Percentiles rank a stretch among this genome's conserved stretches.
phyloP scores from a whole-genome alignment of 2,888 invertebrate genomes.

The Cryptocheilus praepositus region DNA sequence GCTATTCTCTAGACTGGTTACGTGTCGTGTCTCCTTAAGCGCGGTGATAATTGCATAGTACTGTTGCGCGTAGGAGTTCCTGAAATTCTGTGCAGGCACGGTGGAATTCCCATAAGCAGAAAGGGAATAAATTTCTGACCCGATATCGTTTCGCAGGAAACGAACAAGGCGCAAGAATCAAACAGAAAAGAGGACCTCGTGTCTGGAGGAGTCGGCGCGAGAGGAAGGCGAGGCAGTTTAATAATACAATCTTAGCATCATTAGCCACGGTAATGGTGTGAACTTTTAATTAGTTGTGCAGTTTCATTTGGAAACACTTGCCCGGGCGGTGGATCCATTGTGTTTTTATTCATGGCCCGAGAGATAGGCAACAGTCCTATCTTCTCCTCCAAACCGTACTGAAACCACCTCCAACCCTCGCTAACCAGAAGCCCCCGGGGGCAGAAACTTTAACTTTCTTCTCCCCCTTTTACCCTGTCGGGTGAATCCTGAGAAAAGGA shows the following conservation, averaged over 20 bases:
- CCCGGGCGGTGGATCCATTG: slow-evolving; percentile 63
- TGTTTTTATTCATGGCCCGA: slow-evolving; percentile 68
- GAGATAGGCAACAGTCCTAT: slow-evolving; percentile 67
- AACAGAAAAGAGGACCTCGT: neutral
- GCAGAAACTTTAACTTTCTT: slow-evolving; percentile 62
- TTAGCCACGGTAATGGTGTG: slow-evolving; percentile 71
- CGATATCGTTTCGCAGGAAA: slow-evolving; percentile 15
- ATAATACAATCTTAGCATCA: slow-evolving; percentile 73
- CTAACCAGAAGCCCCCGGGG: slow-evolving; percentile 55
- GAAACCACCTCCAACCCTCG: slow-evolving; percentile 34
- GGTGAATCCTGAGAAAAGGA: slow-evolving; percentile 41
- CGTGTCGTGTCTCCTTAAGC: too few relatives aligned
- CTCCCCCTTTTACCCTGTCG: slow-evolving; percentile 21
- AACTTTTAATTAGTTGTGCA: slow-evolving; percentile 74
- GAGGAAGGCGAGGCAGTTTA: slow-evolving; percentile 53
- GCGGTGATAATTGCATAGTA: too few relatives aligned
- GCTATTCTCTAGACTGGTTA: too few relatives aligned
- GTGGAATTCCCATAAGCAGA: slow-evolving; percentile 11
- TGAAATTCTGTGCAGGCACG: neutral
- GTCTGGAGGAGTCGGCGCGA: slow-evolving; percentile 7
- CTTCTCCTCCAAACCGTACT: slow-evolving; percentile 38
- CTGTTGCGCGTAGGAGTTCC: too few relatives aligned
- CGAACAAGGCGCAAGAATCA: too few relatives aligned
- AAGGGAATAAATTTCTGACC: slow-evolving; percentile 23
- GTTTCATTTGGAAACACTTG: slow-evolving; percentile 72